Evolutionary conservation across 2,113 vertebrate genomes (phyloP).

Genomic region (Scolopax mira): DNA sequence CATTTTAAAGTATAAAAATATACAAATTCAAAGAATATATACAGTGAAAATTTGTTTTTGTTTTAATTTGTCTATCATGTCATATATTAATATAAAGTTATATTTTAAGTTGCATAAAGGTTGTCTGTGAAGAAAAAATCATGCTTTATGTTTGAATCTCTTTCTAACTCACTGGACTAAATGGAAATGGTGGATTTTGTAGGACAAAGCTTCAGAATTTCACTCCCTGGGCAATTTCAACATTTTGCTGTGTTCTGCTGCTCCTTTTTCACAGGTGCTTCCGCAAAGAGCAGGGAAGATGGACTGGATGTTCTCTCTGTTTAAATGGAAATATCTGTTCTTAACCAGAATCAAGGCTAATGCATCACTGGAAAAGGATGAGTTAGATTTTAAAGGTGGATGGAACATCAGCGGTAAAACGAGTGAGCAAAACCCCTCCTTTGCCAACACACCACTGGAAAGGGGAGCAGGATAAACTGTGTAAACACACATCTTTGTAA

Average conservation of each 20-base stretch:
- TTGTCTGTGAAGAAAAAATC: neutral
- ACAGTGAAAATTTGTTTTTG: neutral
- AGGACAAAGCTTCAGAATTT: neutral
- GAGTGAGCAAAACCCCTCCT: neutral
- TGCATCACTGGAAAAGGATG: neutral
- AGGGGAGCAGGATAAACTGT: neutral
- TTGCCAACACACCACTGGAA: neutral
- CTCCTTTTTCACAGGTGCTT: neutral
- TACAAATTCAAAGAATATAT: neutral
- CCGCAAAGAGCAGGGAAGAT: neutral
- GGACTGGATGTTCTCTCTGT: neutral
- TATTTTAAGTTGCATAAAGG: neutral
- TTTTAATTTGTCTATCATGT: neutral
- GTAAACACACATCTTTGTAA: neutral
- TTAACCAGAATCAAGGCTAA: neutral
- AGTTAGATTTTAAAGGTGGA: neutral
- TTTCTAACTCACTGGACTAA: conserved; percentile 2
- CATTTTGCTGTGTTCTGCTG: neutral
- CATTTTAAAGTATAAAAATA: neutral
- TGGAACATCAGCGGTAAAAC: neutral
- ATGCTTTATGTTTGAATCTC: neutral
- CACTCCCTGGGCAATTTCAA: neutral
- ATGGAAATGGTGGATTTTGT: neutral
- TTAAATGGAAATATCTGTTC: neutral
- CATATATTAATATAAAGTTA: neutral